Evolutionary conservation across 2,797 vertebrate species (phyloP).

Genomic region (Muraenolepis orangiensis): DNA sequence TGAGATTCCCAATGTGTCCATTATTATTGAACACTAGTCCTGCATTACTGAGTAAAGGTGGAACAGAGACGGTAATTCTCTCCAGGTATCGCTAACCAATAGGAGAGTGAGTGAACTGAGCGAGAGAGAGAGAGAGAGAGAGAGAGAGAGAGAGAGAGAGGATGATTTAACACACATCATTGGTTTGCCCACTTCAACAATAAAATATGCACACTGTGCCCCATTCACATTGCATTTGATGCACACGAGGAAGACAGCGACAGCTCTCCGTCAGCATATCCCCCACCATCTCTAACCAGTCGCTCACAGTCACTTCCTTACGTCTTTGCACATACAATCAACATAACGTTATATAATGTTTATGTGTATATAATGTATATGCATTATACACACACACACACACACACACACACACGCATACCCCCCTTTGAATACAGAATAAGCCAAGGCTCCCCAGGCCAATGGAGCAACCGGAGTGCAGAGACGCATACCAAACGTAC

Average conservation of each 20-base stretch:
- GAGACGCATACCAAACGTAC: conserved; percentile 14
- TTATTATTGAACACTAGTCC: conserved; percentile 35
- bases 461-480: conserved; percentile 3
- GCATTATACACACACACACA: conserved; percentile 18
- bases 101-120: not conserved
- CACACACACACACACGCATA: not conserved
- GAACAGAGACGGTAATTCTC: not conserved
- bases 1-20: conserved; percentile 33
- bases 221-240: not conserved
- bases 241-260: not conserved
- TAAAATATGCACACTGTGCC: not conserved
- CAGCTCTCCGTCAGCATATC: not conserved
- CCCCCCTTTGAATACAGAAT: not conserved
- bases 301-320: not conserved
- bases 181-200: not conserved
- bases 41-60: conserved; percentile 46
- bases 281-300: not conserved
- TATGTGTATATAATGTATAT: not conserved
- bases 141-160: too few species aligned
- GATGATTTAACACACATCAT: not conserved
- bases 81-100: conserved; percentile 43
- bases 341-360: not conserved
- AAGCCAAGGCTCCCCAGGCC: not conserved
- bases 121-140: too few species aligned
- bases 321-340: not conserved